Conservation (phyloP, 2,888 invertebrate genomes). For the Nemurella pictetii region DNA sequence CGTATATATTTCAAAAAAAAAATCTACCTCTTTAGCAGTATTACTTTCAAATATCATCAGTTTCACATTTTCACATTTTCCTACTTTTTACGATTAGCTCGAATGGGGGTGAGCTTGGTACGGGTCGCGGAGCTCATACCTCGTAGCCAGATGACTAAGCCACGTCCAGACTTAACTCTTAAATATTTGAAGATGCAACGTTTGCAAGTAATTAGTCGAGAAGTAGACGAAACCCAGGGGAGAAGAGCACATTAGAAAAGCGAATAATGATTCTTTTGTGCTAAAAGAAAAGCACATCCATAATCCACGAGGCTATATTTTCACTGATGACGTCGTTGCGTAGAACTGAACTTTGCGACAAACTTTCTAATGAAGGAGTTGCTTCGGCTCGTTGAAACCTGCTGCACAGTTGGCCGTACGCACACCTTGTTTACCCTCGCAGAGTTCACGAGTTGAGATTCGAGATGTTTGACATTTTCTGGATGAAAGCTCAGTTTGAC, state of each 20-base stretch:
- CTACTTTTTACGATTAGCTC: background rate
- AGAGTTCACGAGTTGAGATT: background rate
- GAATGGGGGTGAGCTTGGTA: background rate
- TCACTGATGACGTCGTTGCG: background rate
- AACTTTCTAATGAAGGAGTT: background rate
- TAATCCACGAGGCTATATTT: background rate
- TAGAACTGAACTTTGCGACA: background rate
- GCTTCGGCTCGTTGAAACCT: background rate
- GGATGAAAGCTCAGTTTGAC: background rate
- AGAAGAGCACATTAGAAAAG: slow-evolving; percentile 3
- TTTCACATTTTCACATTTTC: background rate
- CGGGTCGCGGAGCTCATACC: background rate
- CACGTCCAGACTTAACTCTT: slow-evolving; percentile 16
- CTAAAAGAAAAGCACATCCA: background rate
- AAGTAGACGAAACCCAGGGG: slow-evolving; percentile 6
- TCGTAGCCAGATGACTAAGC: slow-evolving; percentile 6
- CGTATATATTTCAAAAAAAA: background rate
- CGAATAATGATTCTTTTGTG: background rate
- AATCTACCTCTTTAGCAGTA: background rate
- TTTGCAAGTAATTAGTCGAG: slow-evolving; percentile 21
- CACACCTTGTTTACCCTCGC: too few species aligned
- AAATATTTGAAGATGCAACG: slow-evolving; percentile 23
- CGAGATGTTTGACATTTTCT: background rate
- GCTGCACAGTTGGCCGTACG: too few species aligned
- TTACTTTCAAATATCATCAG: background rate